A percentile compares a stretch with the other conserved stretches of the same genome.
Evolutionary conservation across 2,113 vertebrate genomes (phyloP).

Genomic region (Ochotona princeps): DNA sequence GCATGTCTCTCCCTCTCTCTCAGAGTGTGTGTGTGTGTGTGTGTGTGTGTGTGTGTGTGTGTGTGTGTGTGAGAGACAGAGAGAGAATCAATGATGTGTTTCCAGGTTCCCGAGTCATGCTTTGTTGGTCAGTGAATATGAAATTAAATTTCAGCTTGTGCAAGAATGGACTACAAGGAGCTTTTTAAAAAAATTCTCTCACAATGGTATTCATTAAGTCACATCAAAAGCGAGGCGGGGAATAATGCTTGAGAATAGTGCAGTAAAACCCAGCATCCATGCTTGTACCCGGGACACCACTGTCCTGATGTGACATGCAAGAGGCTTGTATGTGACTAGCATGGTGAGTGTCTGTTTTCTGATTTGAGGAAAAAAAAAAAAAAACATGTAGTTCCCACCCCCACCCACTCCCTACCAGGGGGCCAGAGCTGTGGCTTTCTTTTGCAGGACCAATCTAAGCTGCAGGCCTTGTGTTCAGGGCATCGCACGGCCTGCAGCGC

Average conservation of each 20-base stretch:
- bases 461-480: background rate
- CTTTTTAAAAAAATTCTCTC: constrained; percentile 24
- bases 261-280: background rate
- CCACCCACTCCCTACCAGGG: background rate
- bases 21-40: background rate
- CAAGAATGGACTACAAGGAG: background rate
- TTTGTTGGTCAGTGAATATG: background rate
- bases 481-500: background rate
- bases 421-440: background rate
- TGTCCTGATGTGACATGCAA: background rate
- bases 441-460: no score
- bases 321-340: background rate
- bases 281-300: background rate
- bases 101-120: background rate
- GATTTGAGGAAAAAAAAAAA: constrained; percentile 13
- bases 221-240: background rate
- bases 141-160: constrained; percentile 16
- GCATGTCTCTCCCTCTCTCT: background rate
- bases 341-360: background rate
- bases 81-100: no score
- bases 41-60: background rate
- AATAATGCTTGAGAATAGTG: background rate
- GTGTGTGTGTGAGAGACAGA: background rate
- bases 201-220: background rate
- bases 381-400: background rate